A percentile compares a stretch with the other conserved stretches of the same genome.
These are phyloP conservation scores for Plagodis pulveraria DNA, from an alignment of 2,888 invertebrate genomes.

Conservation along the genomic window DNA sequence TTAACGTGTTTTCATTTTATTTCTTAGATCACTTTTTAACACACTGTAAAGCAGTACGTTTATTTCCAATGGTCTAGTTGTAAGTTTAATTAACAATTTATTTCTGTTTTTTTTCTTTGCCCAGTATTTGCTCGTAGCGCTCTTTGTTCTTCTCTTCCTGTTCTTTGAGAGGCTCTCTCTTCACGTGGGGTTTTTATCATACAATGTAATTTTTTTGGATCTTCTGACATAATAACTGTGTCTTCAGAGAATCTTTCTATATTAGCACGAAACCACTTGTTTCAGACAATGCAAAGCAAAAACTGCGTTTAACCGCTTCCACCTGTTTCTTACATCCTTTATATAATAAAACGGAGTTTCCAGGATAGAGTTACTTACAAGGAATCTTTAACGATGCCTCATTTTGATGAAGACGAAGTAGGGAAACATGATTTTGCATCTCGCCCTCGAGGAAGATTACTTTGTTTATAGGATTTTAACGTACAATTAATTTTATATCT, in stretches of 20 bases:
- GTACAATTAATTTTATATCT: not conserved
- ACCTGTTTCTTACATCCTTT: conserved; percentile 26
- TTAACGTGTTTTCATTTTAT: too few relatives aligned
- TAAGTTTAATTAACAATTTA: too few relatives aligned
- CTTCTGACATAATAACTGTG: not conserved
- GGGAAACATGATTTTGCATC: conserved; percentile 29
- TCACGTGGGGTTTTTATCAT: too few relatives aligned
- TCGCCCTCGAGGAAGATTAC: conserved; percentile 10
- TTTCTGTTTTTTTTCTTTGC: too few relatives aligned
- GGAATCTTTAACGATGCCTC: conserved; percentile 50
- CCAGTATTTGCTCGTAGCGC: too few relatives aligned
- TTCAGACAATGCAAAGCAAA: not conserved
- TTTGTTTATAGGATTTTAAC: conserved; percentile 15
- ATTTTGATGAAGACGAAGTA: conserved; percentile 39
- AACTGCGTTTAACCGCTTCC: conserved; percentile 9
- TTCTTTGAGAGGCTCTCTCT: too few relatives aligned
- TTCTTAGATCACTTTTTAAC: too few relatives aligned
- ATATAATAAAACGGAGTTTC: conserved; percentile 38
- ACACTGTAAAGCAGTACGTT: too few relatives aligned
- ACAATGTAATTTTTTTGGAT: too few relatives aligned
- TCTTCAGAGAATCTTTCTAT: not conserved
- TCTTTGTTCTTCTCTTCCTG: too few relatives aligned
- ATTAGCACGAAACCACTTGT: not conserved
- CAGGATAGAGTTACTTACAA: conserved; percentile 46
- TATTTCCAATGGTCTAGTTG: too few relatives aligned